Conservation (phyloP, 92 coral and sea anemone species). For the Paramuricea clavata region DNA sequence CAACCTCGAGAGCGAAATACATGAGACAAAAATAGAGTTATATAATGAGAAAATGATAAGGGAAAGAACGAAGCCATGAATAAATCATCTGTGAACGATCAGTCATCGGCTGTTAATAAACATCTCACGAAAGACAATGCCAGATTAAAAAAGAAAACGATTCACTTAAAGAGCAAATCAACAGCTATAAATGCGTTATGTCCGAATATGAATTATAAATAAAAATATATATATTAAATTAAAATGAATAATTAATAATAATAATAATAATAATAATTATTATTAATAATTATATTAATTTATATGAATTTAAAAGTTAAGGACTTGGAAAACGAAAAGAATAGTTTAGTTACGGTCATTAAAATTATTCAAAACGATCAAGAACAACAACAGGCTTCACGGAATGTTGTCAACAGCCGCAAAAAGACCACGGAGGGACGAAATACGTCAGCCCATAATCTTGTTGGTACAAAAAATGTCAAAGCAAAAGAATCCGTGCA, state of each 20-base stretch:
- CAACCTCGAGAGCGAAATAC: background rate
- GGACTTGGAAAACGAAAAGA: slow-evolving; percentile 8
- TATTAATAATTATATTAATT: too few relatives aligned
- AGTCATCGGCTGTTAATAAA: background rate
- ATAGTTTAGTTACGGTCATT: background rate
- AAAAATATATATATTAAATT: too few relatives aligned
- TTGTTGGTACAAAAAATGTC: background rate
- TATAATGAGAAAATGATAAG: too few relatives aligned
- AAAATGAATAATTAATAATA: too few relatives aligned
- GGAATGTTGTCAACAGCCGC: background rate
- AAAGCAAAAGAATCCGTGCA: background rate
- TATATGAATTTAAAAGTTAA: background rate
- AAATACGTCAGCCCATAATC: background rate
- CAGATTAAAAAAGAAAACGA: background rate
- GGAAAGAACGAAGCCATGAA: background rate
- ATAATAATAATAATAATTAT: too few relatives aligned
- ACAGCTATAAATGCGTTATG: background rate
- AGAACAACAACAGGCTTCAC: background rate
- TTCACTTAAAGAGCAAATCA: background rate
- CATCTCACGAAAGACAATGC: background rate
- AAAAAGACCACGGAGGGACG: background rate
- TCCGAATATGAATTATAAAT: too few relatives aligned
- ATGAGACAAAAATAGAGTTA: background rate
- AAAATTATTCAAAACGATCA: slow-evolving; percentile 1
- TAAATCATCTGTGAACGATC: background rate